These are phyloP conservation scores for Progne subis DNA, from an alignment of 2,113 vertebrate genomes.

Conservation along the genomic window DNA sequence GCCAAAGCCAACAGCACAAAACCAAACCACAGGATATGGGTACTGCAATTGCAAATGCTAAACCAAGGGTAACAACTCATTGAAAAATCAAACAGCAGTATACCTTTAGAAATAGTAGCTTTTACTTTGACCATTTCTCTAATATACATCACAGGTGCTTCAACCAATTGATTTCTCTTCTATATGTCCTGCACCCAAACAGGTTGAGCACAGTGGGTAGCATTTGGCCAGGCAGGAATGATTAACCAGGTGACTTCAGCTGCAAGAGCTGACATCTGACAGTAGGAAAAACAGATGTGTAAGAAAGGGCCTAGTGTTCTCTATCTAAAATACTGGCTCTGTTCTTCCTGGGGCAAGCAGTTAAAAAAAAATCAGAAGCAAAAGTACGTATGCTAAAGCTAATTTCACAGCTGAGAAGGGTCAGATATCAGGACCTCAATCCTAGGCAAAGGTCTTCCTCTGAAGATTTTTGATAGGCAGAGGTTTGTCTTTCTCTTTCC, in stretches of 20 bases:
- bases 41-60: neutral
- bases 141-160: neutral
- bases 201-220: neutral
- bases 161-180: neutral
- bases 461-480: neutral
- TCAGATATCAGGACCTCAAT: neutral
- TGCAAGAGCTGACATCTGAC: slow-evolving; percentile 16
- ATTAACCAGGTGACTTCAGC: slow-evolving; percentile 63
- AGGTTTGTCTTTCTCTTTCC: neutral
- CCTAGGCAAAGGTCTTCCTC: neutral
- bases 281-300: slow-evolving; percentile 25
- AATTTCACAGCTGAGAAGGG: slow-evolving; percentile 47
- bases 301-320: slow-evolving; percentile 43
- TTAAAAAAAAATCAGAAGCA: slow-evolving; percentile 27
- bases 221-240: neutral
- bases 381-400: slow-evolving; percentile 7
- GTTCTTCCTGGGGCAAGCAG: neutral
- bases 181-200: neutral
- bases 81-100: neutral
- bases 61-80: neutral
- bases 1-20: neutral
- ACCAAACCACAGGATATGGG: neutral
- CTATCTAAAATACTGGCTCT: neutral
- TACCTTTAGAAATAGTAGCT: neutral
- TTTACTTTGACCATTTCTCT: neutral